Base-by-base conservation (phyloP, 2,888 invertebrate genomes). In the Trissonchulus sp. region DNA sequence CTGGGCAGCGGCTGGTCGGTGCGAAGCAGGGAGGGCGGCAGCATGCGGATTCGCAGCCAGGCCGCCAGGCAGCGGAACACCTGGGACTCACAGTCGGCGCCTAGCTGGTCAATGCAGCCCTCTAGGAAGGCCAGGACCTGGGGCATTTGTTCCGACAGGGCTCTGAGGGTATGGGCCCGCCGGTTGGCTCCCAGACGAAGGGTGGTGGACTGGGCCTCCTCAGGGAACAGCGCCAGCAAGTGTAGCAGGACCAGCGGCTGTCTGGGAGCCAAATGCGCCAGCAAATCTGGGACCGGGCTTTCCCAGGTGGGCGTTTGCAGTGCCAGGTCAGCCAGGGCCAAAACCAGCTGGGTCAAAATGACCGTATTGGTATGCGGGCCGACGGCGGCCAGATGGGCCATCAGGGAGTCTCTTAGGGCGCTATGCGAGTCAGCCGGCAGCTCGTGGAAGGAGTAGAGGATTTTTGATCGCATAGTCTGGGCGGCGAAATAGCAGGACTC, bases 401-500 rank as follows among this genome's bases (percentile, higher is more conserved):
- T 87, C 68, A 99, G 87, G 0, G 98, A 96, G 86, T 97, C 93
- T 79, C 96, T 88, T 35, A 99, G 88, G 0, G 95, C 93, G 79
- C 89, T 87, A 80, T 95, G 91, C 2, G 94, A 91, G 80, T 92
- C 91, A 3, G 89, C 84, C 0, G 97, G 96, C 78, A 98, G 87
- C 86, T 98, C 97, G 81, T 93, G 92, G 84, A 98, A 93, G 76
- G 91, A 92, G 80, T 85, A 86, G 82, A 86, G 86, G 68, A 87
- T 86, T 85, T 98, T 98, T 35, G 93, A 92, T 81, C 97, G 89
- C 91, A 99, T 93, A 1, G 98, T 99, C 86, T 98, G 98, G 18
- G 98, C 96, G 71, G 96, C 98, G 87, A 99, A 98, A 84, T 96
- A 97, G 86, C 95, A 94, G 1, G 94, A 93, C 82, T 95, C 91